phyloP scores from a whole-genome alignment of 2,797 vertebrate species.

The Manis pentadactyla region DNA sequence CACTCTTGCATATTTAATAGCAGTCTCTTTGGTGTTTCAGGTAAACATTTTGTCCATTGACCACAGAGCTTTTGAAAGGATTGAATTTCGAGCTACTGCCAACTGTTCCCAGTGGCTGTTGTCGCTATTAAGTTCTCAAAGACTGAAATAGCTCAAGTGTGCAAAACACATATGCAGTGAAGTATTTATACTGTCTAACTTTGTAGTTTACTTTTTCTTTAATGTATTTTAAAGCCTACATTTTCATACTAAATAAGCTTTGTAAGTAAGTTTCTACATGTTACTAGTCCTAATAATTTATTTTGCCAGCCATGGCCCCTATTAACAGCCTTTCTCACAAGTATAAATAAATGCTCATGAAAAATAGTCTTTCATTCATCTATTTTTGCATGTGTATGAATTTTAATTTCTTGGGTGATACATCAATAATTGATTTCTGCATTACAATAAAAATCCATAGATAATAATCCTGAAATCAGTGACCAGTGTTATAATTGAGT shows the following conservation, averaged over 20 bases:
- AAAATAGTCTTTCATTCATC: not conserved
- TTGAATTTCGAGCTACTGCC: slow-evolving; percentile 65
- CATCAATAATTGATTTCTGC: not conserved
- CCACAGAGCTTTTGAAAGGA: slow-evolving; percentile 55
- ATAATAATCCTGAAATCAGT: slow-evolving; percentile 1
- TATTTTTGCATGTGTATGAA: not conserved
- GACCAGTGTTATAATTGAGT: not conserved
- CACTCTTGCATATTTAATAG: slow-evolving; percentile 9
- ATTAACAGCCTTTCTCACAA: slow-evolving; percentile 12
- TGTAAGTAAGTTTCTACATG: slow-evolving; percentile 13
- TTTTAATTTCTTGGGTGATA: slow-evolving; percentile 34
- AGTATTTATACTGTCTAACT: not conserved
- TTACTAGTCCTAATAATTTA: not conserved
- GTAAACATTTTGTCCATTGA: slow-evolving; percentile 49
- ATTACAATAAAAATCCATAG: not conserved
- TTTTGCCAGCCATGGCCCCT: not conserved
- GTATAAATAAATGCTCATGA: slow-evolving; percentile 7
- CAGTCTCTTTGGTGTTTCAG: slow-evolving; percentile 37
- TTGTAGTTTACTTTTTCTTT: not conserved
- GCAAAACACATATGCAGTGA: not conserved
- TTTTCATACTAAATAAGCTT: slow-evolving; percentile 51
- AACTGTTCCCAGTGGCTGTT: slow-evolving; percentile 65
- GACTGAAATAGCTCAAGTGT: slow-evolving; percentile 56
- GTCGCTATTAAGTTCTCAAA: slow-evolving; percentile 60
- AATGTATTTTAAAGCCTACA: slow-evolving; percentile 25